phyloP scores from a whole-genome alignment of 2,113 vertebrate species.

The Calcarius ornatus region DNA sequence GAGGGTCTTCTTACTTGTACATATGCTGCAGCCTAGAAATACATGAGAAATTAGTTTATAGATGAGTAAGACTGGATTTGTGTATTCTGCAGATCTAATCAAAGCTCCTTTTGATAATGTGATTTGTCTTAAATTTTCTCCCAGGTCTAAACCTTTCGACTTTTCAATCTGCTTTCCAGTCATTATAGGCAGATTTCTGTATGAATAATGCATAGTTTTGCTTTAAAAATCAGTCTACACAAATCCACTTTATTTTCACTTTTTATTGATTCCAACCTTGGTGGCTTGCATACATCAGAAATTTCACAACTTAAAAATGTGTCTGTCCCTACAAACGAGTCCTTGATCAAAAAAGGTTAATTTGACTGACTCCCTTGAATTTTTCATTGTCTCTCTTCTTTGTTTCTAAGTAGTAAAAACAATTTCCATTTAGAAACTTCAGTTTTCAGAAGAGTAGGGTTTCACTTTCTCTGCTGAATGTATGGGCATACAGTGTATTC shows the following conservation, averaged over 20 bases:
- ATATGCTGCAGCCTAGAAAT: neutral
- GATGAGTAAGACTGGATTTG: neutral
- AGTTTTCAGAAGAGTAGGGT: neutral
- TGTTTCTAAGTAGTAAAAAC: neutral
- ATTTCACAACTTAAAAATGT: conserved; percentile 40
- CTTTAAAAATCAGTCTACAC: neutral
- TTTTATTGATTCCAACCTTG: conserved; percentile 24
- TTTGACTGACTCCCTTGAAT: conserved; percentile 10
- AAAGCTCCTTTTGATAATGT: conserved; percentile 27
- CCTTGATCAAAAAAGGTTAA: conserved; percentile 41
- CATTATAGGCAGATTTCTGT: conserved; percentile 6
- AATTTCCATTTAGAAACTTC: conserved; percentile 6
- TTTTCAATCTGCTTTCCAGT: conserved; percentile 8
- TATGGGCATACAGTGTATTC: neutral
- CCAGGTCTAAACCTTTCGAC: neutral
- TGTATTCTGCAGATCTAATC: conserved; percentile 18
- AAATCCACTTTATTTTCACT: conserved; percentile 42
- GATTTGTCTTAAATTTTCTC: conserved; percentile 42
- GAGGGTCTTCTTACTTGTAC: neutral
- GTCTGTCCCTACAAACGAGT: neutral
- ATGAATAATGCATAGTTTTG: conserved; percentile 37
- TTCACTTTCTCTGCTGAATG: neutral
- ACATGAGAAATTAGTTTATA: neutral
- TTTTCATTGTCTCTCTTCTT: neutral
- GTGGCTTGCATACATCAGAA: neutral